Base-by-base conservation (phyloP, 2,113 vertebrate species). In the Gymnarchus niloticus region DNA sequence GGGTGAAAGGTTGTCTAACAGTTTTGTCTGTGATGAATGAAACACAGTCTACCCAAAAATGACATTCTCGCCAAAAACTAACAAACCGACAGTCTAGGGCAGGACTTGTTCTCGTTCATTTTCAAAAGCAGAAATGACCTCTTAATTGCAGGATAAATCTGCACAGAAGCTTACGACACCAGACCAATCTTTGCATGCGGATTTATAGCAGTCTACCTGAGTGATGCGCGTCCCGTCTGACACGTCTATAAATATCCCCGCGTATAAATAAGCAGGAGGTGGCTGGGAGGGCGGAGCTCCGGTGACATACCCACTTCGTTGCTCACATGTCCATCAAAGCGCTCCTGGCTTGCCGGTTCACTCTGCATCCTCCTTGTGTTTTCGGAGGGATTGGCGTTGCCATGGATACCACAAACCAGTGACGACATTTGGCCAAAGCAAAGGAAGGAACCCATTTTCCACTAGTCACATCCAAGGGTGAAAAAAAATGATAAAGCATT, bases 361-460 rank as follows among this genome's bases (percentile, higher is more conserved):
- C 76, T 84, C 57, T 56, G 77, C 84, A 83, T 49, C 82, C 41
- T 46, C 85, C 37, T 84, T 84, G 54, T 82, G 48, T 83, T 83
- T 88, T 85, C 80, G n/a, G n/a, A n/a, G n/a, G n/a, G n/a, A n/a
- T 88, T 83, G 86, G 89, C 89, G 86, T 88, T 84, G 56, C 88
- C 88, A 87, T 91, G 89, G 90, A 87, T 89, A 91, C 88, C 52
- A 81, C 76, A 85, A 88, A 86, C 73, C 85, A 84, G 88, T 54
- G 49, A 56, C 51, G 80, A 90, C 86, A 89, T 90, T 83, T 52
- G 65, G 44, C 57, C 69, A 83, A 83, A 81, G 59, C 73, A 41
- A 81, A 84, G n/a, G 83, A 84, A 86, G 83, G 61, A 82, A 83
- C 37, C 78, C 7, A 23, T 41, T 25, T 82, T 78, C 61, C 48